These are phyloP conservation scores for Coturnix japonica DNA, from an alignment of 2,113 vertebrate species.

Conservation along the genomic window DNA sequence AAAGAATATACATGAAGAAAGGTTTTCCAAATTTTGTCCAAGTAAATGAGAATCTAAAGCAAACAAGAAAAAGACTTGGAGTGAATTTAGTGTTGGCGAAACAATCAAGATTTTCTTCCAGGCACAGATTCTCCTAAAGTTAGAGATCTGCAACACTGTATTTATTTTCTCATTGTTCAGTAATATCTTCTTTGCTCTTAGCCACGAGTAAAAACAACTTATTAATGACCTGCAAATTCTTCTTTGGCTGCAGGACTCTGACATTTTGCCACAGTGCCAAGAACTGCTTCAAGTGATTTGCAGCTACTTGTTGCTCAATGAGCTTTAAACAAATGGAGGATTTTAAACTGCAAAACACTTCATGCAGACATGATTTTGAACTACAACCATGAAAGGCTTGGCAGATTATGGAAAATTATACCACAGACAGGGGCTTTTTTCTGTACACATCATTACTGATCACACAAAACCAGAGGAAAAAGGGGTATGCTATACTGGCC, in stretches of 20 bases:
- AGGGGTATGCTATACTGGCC: not conserved
- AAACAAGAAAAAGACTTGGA: not conserved
- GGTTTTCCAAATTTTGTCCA: not conserved
- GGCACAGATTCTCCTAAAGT: not conserved
- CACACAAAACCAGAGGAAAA: not conserved
- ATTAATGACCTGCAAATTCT: not conserved
- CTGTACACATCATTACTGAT: not conserved
- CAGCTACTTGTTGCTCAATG: not conserved
- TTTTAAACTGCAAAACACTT: not conserved
- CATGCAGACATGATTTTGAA: not conserved
- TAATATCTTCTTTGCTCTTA: not conserved
- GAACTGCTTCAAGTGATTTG: not conserved
- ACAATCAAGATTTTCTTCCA: not conserved
- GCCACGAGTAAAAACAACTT: not conserved
- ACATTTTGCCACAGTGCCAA: not conserved
- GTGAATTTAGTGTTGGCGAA: not conserved
- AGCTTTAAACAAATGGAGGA: not conserved
- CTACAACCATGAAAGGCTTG: not conserved
- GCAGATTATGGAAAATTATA: not conserved
- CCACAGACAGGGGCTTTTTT: not conserved
- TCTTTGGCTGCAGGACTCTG: not conserved
- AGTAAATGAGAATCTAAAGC: not conserved
- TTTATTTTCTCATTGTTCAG: not conserved
- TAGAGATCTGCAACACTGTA: not conserved
- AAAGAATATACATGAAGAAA: not conserved